Conservation (phyloP, 2,797 vertebrate genomes). For the Dallia pectoralis region DNA sequence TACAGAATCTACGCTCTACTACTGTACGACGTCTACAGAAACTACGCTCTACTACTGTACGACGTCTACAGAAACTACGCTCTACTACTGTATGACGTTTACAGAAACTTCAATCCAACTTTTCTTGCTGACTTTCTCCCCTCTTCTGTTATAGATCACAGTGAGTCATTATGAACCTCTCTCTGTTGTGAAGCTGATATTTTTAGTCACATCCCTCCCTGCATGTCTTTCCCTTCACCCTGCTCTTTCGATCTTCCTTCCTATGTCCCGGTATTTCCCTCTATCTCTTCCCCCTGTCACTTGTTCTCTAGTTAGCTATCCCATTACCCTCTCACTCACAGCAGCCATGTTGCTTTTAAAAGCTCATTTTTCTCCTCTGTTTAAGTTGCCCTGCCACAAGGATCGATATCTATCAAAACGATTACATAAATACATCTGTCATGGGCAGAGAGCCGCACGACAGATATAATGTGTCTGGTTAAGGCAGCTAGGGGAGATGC, state of each 20-base stretch:
- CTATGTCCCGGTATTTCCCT: background rate
- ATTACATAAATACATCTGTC: conserved; percentile 79
- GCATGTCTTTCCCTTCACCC: background rate
- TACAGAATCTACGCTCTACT: too few species aligned
- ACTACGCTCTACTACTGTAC: background rate
- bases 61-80: background rate
- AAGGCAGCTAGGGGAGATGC: conserved; percentile 37
- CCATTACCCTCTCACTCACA: conserved; percentile 25
- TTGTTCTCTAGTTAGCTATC: conserved; percentile 38
- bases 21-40: too few species aligned
- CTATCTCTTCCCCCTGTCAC: conserved; percentile 22
- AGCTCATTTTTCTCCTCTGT: conserved; percentile 74
- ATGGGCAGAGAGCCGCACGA: conserved; percentile 62
- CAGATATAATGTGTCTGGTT: conserved; percentile 62
- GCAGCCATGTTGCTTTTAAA: conserved; percentile 70
- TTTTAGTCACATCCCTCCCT: background rate
- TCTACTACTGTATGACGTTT: background rate
- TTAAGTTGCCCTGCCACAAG: conserved; percentile 63
- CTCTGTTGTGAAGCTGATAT: conserved; percentile 2
- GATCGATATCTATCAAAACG: conserved; percentile 78
- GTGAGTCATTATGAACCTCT: conserved; percentile 27
- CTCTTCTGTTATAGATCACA: conserved; percentile 15
- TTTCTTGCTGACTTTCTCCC: conserved; percentile 10
- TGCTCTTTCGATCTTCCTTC: background rate
- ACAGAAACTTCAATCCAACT: background rate